Conservation (phyloP, 1,140 invertebrate genomes). For the Procambarus virginalis region DNA sequence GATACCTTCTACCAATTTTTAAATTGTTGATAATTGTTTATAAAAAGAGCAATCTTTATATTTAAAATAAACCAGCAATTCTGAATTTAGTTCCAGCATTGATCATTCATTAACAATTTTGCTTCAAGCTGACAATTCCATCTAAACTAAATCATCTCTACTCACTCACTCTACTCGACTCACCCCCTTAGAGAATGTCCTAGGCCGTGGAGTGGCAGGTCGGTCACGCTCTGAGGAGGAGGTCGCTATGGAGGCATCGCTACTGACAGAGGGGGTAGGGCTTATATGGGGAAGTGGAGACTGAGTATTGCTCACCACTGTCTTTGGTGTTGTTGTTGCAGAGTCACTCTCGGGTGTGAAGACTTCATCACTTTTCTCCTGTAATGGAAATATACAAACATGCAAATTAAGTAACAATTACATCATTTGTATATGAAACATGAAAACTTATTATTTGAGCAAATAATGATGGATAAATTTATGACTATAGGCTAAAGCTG, state of each 20-base stretch:
- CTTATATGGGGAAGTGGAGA: conserved; percentile 73
- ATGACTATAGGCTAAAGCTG: too few species aligned
- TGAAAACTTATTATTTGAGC: neutral
- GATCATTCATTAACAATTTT: too few species aligned
- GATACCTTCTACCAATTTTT: too few species aligned
- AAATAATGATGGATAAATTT: too few species aligned
- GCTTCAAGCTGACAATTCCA: neutral
- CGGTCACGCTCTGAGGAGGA: conserved; percentile 75
- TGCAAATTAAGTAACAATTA: neutral
- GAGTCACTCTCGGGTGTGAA: conserved; percentile 81
- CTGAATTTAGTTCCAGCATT: too few species aligned
- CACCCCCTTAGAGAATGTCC: conserved; percentile 73
- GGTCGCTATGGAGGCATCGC: conserved; percentile 69
- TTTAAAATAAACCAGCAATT: too few species aligned
- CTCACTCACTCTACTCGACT: neutral
- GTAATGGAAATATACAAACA: conserved; percentile 33
- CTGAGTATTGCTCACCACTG: conserved; percentile 79
- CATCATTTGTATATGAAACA: neutral
- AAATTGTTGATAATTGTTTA: too few species aligned
- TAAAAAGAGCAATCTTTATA: too few species aligned
- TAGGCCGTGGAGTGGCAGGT: conserved; percentile 74
- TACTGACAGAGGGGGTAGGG: conserved; percentile 71
- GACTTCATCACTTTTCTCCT: conserved; percentile 80
- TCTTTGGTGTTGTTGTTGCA: conserved; percentile 79
- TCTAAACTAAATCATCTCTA: neutral